Base-by-base conservation (phyloP, 2,888 invertebrate species). In the Thecocarcelia acutangulata region DNA sequence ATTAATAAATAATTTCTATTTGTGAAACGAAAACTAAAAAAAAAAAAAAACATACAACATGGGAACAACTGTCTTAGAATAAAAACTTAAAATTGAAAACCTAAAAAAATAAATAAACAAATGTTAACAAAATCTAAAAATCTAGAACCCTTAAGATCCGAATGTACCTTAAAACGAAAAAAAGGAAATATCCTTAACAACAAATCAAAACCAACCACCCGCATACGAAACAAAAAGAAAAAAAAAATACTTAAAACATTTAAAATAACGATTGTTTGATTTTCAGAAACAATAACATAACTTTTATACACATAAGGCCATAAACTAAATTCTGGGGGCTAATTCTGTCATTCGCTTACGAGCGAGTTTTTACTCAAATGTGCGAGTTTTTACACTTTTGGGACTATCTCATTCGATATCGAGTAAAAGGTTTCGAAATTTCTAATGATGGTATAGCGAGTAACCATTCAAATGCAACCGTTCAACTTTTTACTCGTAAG, bases 41-140 rank as follows among this genome's bases (percentile, higher is more conserved):
- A 56, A 54, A n/a, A 24, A 3, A 28, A 15, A 59, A 44, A 21
- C 17, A 44, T 50, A 48, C n/a, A n/a, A 70, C 40, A 70, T 82
- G 82, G 82, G 82, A 82, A 70, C 82, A 82, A 82, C 70, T 82
- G 78, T 69, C 24, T 64, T 73, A 78, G 66, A 52, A 50, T 66
- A 59, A 37, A 17, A 42, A 5, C 12, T 37, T 46, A 68, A 28
- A n/a, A 58, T 19, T 1, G 44, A 37, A 42, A 63, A 50, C 17
- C 37, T 12, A 56, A 28, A 56, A 33, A 21, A 42, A 50, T 28
- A 54, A 54, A 28, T 15, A 19, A 37, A 56, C 11, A 42, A 74
- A 46, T 64, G 46, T 56, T 74, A 46, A 56, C 46, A 48, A 15
- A 40, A 28, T 2, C 44, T 19, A 24, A 19, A 74, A 63, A 19